Evolutionary conservation across 2,113 vertebrate species (phyloP), one percentile per base, ranked within the genome.

Genomic region (Dipodomys stephensi): DNA sequence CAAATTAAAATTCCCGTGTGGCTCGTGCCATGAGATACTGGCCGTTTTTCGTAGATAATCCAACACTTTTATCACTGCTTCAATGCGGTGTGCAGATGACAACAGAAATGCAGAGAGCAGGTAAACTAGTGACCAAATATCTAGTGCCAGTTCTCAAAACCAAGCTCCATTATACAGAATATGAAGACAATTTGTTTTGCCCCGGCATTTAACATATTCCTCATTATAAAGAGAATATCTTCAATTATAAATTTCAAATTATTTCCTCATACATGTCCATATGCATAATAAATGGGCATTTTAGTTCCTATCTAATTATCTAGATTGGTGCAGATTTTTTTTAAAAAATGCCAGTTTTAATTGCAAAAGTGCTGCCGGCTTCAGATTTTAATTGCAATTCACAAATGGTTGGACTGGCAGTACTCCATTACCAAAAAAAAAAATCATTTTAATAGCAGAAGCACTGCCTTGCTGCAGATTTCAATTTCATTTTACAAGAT

Each of bases 381-480:
- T 64, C 77, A 92, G 96, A 97, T 96, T 95, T 96, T 94, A 97
- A 95, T 95, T 97, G 72, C 68, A 85, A 80, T 94, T 96, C 72
- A 95, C 53, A 96, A 90, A 78, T 95, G 72, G n/a, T 87, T 67
- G 95, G 92, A 73, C 35, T 77, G 92, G 83, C 60, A 91, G 83
- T 44, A 68, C 69, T 90, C 6, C 57, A 65, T 93, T 76, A 94
- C 88, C n/a, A 86, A 95, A 28, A 93, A 95, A 88, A 93, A 95
- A 88, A 69, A 72, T 32, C 94, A 97, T 95, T 95, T 97, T 90
- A 96, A 87, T 88, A 92, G 69, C 65, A 81, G 1, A 16, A 69
- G 28, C 11, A n/a, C 87, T 87, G 64, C 73, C 79, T 96, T 16
- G 7, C 30, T 92, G 46, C 95, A 92, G 92, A 68, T 72, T 28